Base-by-base conservation (phyloP, 2,888 invertebrate genomes). In the Gymnosoma rotundatum region DNA sequence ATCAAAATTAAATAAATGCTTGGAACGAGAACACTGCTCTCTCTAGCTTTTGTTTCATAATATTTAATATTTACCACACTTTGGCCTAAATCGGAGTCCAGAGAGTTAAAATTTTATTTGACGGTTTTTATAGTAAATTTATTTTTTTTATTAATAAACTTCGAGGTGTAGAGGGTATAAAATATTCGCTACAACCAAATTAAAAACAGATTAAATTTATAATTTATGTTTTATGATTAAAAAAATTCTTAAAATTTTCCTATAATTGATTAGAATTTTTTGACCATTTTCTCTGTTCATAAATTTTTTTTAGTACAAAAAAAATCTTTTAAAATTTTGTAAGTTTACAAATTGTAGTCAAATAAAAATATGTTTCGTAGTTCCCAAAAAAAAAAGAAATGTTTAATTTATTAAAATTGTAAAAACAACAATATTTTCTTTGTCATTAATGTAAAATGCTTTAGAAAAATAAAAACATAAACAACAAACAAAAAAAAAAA, bases 391-490 rank as follows among this genome's bases (percentile, higher is more conserved):
- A 52, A 16, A 14, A 48, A 58, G 10, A 45, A 48, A 16, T 20
- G 7, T 54, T 16, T 14, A 48, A 38, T 64, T 78, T 69, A 20
- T 56, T 61, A 56, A 64, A 58, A 78, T 56, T 25, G 21, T 56
- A 42, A 70, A 56, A 58, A 42, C 42, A 61, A 52, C 36, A 38
- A 38, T 7, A 63, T 78, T 16, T 36, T 20, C 5, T 63, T 45
- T 76, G 76, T 60, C 76, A 75, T 20, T 50, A 10, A 45, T 56
- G 42, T 36, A 64, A 87, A 90, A 90, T 89, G 20, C 50, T 25
- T 25, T 2, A 25, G 25, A 38, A 36, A 52, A 25, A n/a, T 16
- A 32, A 42, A 25, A 38, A 18, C 32, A 25, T 64, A 32, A 45
- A 74, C 8, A 64, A n/a, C n/a, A 18, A 18, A 18, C n/a, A 16